Evolutionary conservation across 2,797 vertebrate genomes (phyloP), one percentile per base, ranked within the genome.

Genomic region (Sphenodon punctatus): DNA sequence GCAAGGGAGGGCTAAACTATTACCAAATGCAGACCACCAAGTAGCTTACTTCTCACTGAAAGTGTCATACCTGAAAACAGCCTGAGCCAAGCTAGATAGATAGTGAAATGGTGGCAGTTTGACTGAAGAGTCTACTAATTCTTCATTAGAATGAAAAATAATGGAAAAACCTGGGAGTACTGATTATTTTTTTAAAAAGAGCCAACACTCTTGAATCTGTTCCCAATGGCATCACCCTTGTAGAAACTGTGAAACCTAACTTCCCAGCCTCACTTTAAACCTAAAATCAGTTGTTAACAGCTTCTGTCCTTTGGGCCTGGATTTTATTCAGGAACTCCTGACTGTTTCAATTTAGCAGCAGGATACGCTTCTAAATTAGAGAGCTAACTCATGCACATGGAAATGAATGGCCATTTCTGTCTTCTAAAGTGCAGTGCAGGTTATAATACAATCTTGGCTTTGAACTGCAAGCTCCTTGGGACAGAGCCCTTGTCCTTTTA

Each of bases 351-450:
- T 1, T 43, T 32, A 75, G 43, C 32, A 58, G 43, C 53, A 67
- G 73, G 65, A 67, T 42, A 60, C 23, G n/a, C n/a, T n/a, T n/a
- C n/a, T 20, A 60, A 49, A 67, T 7, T 2, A 46, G 0, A n/a
- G 39, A 67, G 70, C 64, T 59, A 67, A 69, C 38, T 45, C 2
- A 80, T 25, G 78, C 86, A 63, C n/a, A 58, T 27, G 68, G 13
- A 39, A 60, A 51, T 17, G 34, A 49, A 72, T 66, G 85, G 87
- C 59, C 4, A 4, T 81, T 75, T 89, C 87, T 79, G 80, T 82
- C 75, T 89, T 90, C 78, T 93, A 91, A 94, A 93, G 90, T 93
- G 92, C 90, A 92, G 92, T 93, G 93, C 93, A 93, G 91, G 93
- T 89, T 90, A 77, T 72, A n/a, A n/a, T n/a, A 5, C 84, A 85